Percentiles rank a stretch among this genome's conserved stretches.
Evolutionary conservation across 1,140 invertebrate genomes (phyloP).

Genomic region (Dendroctonus ponderosae): DNA sequence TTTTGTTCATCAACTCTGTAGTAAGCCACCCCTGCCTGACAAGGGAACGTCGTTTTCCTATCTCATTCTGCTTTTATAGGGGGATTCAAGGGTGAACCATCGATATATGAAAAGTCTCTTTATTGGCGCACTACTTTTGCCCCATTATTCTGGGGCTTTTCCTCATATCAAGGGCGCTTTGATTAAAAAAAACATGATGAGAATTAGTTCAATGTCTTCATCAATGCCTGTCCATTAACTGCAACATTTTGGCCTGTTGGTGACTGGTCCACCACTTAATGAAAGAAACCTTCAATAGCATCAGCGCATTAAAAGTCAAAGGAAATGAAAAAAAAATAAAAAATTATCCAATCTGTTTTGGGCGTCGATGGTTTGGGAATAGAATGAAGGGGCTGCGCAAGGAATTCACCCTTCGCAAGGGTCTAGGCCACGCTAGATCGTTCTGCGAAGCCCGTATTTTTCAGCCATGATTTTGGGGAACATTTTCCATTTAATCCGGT

Average conservation of each 20-base stretch:
- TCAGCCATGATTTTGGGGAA: background rate
- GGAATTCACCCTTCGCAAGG: constrained; percentile 16
- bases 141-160: background rate
- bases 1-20: constrained; percentile 5
- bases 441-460: constrained; percentile 6
- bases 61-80: constrained; percentile 6
- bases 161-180: no score
- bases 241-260: no score
- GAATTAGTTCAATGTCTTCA: no score
- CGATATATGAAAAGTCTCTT: constrained; percentile 1
- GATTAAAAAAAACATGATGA: no score
- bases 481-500: background rate
- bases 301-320: no score
- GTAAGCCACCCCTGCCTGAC: constrained; percentile 22
- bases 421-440: constrained; percentile 15
- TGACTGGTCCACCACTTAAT: no score
- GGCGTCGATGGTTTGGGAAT: background rate
- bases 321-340: no score
- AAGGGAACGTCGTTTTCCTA: constrained; percentile 11
- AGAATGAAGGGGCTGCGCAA: constrained; percentile 4
- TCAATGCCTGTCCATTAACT: no score
- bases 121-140: background rate
- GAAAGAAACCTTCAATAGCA: no score
- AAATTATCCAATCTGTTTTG: background rate
- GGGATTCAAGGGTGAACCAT: constrained; percentile 9